Evolutionary conservation across 2,888 invertebrate genomes (phyloP).

Genomic region (Heliconius erato): DNA sequence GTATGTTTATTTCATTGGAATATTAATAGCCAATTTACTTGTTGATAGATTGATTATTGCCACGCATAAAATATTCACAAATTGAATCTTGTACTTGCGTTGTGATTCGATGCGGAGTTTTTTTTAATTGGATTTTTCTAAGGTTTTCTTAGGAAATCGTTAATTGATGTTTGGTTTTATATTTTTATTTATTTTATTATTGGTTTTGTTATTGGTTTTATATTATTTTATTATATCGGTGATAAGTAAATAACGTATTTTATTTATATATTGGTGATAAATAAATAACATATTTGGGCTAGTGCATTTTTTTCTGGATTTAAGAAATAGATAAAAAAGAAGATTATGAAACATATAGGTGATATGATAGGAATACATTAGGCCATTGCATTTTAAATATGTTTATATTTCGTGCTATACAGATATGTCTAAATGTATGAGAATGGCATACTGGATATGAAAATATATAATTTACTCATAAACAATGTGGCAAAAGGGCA

Average conservation of each 20-base stretch:
- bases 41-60: constrained; percentile 49
- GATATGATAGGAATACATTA: too few species aligned
- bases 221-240: not conserved
- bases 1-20: constrained; percentile 47
- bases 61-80: constrained; percentile 47
- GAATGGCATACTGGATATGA: not conserved
- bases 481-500: not conserved
- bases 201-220: too few species aligned
- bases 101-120: constrained; percentile 23
- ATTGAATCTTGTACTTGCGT: constrained; percentile 47
- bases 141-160: not conserved
- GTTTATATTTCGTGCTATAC: too few species aligned
- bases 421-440: too few species aligned
- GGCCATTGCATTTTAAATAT: not conserved
- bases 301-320: too few species aligned
- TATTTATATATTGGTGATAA: too few species aligned
- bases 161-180: not conserved
- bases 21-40: constrained; percentile 50
- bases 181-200: not conserved
- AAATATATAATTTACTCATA: not conserved
- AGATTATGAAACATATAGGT: not conserved
- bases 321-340: not conserved
- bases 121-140: constrained; percentile 18
- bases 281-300: too few species aligned
- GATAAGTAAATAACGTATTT: too few species aligned